Evolutionary conservation across 1,140 invertebrate species (phyloP).

Genomic region (Sycobia sp.): DNA sequence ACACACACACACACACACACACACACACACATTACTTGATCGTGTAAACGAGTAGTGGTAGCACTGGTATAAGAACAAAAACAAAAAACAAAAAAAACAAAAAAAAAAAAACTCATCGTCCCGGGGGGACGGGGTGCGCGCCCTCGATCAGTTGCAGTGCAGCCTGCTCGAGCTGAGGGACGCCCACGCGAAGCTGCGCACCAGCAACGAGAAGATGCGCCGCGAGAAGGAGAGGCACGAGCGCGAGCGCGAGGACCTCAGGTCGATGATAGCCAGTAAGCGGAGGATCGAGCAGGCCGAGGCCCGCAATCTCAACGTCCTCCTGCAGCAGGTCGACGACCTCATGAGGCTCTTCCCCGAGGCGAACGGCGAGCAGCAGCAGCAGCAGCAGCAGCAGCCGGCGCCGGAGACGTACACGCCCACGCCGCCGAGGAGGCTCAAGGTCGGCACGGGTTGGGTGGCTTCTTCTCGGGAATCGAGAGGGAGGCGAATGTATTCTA

Average conservation of each 20-base stretch:
- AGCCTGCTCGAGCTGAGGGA: conserved; percentile 86
- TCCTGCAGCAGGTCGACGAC: conserved; percentile 80
- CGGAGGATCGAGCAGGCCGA: conserved; percentile 68
- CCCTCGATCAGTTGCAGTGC: conserved; percentile 85
- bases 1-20: no score
- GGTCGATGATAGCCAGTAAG: conserved; percentile 60
- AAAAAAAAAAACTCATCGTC: background rate
- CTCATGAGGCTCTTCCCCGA: conserved; percentile 76
- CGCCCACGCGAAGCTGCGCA: conserved; percentile 87
- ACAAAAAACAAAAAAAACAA: background rate
- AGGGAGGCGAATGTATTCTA: no score
- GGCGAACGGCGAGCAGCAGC: conserved; percentile 53
- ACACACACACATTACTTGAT: no score
- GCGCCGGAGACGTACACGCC: conserved; percentile 56
- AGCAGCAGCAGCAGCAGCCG: conserved; percentile 39
- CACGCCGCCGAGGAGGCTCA: conserved; percentile 65
- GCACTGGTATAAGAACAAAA: no score
- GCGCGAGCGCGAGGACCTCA: conserved; percentile 77
- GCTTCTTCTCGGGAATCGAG: no score
- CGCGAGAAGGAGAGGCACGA: conserved; percentile 86
- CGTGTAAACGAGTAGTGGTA: no score
- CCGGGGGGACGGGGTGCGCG: no score
- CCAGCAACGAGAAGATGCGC: conserved; percentile 88
- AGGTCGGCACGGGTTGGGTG: no score
- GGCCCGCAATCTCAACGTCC: conserved; percentile 68